Percentiles rank a stretch among this genome's conserved stretches.
phyloP scores from a whole-genome alignment of 2,797 vertebrate species.

The Poecilia picta region DNA sequence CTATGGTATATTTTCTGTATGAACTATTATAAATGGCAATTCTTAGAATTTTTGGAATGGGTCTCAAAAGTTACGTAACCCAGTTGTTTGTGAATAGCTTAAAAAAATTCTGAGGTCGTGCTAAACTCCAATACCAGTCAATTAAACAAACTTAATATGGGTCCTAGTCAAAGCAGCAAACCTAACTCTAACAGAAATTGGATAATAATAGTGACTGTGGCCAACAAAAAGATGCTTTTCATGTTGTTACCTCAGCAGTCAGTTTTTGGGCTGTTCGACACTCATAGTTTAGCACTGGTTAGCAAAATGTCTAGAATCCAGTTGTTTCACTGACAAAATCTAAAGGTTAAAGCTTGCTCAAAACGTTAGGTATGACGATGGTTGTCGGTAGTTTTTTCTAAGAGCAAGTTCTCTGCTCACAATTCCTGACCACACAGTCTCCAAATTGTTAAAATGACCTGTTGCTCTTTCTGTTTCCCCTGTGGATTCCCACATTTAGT shows the following conservation, averaged over 20 bases:
- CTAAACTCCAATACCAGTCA: background rate
- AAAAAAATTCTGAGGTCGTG: background rate
- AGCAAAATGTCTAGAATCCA: background rate
- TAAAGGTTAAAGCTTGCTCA: background rate
- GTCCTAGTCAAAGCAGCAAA: background rate
- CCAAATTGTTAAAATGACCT: constrained; percentile 22
- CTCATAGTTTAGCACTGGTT: background rate
- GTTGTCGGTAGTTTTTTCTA: background rate
- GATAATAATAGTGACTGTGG: background rate
- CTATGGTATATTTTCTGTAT: background rate
- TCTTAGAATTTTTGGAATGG: background rate
- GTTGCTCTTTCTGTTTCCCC: constrained; percentile 19
- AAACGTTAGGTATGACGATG: background rate
- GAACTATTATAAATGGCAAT: background rate
- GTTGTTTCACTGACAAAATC: background rate
- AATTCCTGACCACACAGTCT: constrained; percentile 11
- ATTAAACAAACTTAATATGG: background rate
- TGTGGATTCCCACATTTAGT: constrained; percentile 28
- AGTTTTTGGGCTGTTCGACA: background rate
- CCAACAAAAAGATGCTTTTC: background rate
- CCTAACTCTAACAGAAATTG: background rate
- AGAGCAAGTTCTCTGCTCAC: background rate
- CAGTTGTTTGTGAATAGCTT: background rate
- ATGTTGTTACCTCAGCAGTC: background rate
- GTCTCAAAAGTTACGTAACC: background rate